Conservation (phyloP, 2,113 vertebrate genomes). For the Nannobrachium achirus region DNA sequence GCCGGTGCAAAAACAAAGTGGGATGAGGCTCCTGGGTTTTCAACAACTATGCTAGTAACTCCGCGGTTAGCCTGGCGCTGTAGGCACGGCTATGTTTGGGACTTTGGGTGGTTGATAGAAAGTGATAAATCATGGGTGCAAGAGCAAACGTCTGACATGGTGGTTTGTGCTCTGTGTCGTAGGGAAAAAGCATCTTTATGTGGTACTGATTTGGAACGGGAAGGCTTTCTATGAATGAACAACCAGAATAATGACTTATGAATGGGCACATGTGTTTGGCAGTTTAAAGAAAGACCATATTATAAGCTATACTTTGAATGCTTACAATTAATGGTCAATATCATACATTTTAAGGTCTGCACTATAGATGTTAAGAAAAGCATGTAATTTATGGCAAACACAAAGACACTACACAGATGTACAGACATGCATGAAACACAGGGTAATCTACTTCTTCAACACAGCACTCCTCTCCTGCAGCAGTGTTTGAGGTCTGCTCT, state of each 20-base stretch:
- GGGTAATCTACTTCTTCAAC: slow-evolving; percentile 3
- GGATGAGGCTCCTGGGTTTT: slow-evolving; percentile 9
- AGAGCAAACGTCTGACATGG: slow-evolving; percentile 28
- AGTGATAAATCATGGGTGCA: slow-evolving; percentile 39
- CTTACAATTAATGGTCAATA: slow-evolving; percentile 33
- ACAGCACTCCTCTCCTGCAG: neutral
- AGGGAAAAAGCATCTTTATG: slow-evolving; percentile 35
- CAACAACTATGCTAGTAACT: slow-evolving; percentile 43
- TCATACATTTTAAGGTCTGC: slow-evolving; percentile 25
- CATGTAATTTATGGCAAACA: slow-evolving; percentile 6
- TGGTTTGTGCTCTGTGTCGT: slow-evolving; percentile 38
- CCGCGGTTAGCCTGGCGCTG: slow-evolving; percentile 37
- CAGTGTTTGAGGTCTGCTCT: neutral
- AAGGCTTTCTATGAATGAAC: slow-evolving; percentile 42
- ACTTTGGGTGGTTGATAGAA: slow-evolving; percentile 22
- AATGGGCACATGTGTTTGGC: slow-evolving; percentile 38
- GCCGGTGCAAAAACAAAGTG: slow-evolving; percentile 14
- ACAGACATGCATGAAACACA: neutral
- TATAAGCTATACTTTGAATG: slow-evolving; percentile 41
- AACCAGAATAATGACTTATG: slow-evolving; percentile 45
- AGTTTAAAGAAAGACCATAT: slow-evolving; percentile 35
- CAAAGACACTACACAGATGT: neutral
- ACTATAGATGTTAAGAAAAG: slow-evolving; percentile 29
- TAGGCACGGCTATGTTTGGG: slow-evolving; percentile 38
- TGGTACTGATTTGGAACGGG: slow-evolving; percentile 23